phyloP scores from a whole-genome alignment of 2,113 vertebrate genomes.

The Peromyscus leucopus region DNA sequence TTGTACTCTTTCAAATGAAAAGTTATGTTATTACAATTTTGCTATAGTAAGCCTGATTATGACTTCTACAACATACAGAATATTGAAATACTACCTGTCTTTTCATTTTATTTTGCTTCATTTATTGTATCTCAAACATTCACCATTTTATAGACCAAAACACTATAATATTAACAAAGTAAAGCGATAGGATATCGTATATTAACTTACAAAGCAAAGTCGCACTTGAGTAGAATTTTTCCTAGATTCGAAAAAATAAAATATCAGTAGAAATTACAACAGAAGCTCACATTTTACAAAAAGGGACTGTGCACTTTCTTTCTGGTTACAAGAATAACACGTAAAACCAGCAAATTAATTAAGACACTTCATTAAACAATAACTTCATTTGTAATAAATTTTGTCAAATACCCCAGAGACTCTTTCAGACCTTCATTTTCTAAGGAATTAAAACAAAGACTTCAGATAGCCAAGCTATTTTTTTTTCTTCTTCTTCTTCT shows the following conservation, averaged over 20 bases:
- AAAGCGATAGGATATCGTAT: background rate
- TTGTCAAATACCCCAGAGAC: conserved; percentile 6
- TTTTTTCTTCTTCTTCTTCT: conserved; percentile 57
- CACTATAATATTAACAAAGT: background rate
- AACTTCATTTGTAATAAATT: conserved; percentile 27
- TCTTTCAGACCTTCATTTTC: background rate
- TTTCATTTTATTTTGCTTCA: conserved; percentile 37
- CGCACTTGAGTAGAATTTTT: background rate
- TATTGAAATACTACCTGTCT: background rate
- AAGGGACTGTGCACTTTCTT: background rate
- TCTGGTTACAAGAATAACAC: conserved; percentile 28
- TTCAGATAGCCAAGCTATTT: background rate
- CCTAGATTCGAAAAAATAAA: conserved; percentile 14
- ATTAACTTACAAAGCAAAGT: background rate
- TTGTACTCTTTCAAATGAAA: conserved; percentile 47
- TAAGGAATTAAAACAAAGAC: conserved; percentile 35
- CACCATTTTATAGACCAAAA: background rate
- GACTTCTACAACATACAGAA: background rate
- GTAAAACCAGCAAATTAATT: conserved; percentile 15
- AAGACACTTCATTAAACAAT: background rate
- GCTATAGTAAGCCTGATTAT: background rate
- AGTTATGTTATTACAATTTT: background rate
- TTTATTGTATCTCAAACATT: background rate
- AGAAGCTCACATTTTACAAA: background rate
- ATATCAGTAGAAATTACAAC: background rate